phyloP scores from a whole-genome alignment of 2,888 invertebrate genomes.

The Mesorhabditis belari region DNA sequence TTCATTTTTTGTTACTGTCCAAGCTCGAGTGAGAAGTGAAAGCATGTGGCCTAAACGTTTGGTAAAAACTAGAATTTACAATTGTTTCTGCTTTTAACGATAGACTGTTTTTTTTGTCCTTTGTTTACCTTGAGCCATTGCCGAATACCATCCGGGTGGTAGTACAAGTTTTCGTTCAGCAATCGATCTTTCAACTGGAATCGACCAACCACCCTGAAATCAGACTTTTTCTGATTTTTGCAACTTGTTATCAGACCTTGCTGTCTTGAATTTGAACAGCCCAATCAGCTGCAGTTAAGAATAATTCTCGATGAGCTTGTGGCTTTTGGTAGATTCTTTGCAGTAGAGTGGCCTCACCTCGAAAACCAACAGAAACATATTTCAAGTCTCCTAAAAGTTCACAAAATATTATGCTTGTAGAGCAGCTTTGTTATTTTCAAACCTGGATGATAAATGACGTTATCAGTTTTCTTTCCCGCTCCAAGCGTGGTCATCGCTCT shows the following conservation, averaged over 20 bases:
- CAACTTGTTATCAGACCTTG: not conserved
- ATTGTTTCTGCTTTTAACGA: not conserved
- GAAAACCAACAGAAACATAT: slow-evolving; percentile 30
- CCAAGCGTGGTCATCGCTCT: slow-evolving; percentile 28
- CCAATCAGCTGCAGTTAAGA: slow-evolving; percentile 87
- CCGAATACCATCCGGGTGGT: slow-evolving; percentile 85
- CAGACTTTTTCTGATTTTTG: not conserved
- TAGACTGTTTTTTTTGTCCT: not conserved
- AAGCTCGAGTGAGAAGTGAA: slow-evolving; percentile 85
- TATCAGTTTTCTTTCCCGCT: slow-evolving; percentile 16
- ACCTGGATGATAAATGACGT: slow-evolving; percentile 21
- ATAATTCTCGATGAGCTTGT: slow-evolving; percentile 80
- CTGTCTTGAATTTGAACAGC: slow-evolving; percentile 75
- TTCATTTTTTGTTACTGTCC: slow-evolving; percentile 67
- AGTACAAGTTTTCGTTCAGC: slow-evolving; percentile 73
- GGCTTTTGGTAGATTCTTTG: slow-evolving; percentile 70
- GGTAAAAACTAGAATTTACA: not conserved
- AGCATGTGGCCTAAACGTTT: slow-evolving; percentile 69
- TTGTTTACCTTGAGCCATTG: slow-evolving; percentile 77
- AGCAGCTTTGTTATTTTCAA: not conserved
- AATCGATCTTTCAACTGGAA: slow-evolving; percentile 68
- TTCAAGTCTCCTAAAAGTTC: slow-evolving; percentile 19
- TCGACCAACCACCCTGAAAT: slow-evolving; percentile 74
- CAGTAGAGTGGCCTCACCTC: slow-evolving; percentile 18
- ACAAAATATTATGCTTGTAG: not conserved